Base-by-base conservation (phyloP, 2,797 vertebrate genomes). In the Clarias laeviceps region DNA sequence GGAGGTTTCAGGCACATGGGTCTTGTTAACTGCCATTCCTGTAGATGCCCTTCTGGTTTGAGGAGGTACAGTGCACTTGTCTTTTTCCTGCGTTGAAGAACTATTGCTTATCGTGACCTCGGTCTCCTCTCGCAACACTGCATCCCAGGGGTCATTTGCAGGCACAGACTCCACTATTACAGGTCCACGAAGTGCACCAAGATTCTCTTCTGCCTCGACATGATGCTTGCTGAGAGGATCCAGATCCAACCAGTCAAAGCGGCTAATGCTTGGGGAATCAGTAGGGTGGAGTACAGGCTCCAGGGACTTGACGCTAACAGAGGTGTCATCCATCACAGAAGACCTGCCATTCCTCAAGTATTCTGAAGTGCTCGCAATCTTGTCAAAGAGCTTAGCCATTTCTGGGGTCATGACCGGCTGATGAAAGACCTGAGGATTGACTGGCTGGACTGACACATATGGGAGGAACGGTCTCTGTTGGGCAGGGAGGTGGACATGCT, bases 361-460 rank as follows among this genome's bases (percentile, higher is more conserved):
- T 88, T 99, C 97, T 0, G 97, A 98, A 84, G 98, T 99, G 93
- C 97, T 99, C 87, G 97, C 97, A 87, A 99, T 98, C 95, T 99
- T 98, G 92, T 98, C 96, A 66, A 99, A 97, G 29, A 99, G 94
- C 89, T 97, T 97, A 87, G 96, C 97, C 97, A 99, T 97, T 92
- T 97, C 97, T 32, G 97, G 97, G 83, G 95, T 95, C 65, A 99
- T 95, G 0, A 95, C 40, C 34, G 95, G 94, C 88, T 91, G 94
- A 0, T 91, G 94, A 83, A 95, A 96, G 88, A 96, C 96, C 92
- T 98, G 94, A 66, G 95, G 86, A 24, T 92, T 84, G 24, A 93
- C 89, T 64, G 96, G 89, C 90, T 96, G 94, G 89, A 97, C 91
- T 18, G 97, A 93, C 80, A 92, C 82, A 86, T 97, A 99, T 59